Evolutionary conservation across 2,888 invertebrate species (phyloP).

Genomic region (Pseudococcus jackbeardsleyi): DNA sequence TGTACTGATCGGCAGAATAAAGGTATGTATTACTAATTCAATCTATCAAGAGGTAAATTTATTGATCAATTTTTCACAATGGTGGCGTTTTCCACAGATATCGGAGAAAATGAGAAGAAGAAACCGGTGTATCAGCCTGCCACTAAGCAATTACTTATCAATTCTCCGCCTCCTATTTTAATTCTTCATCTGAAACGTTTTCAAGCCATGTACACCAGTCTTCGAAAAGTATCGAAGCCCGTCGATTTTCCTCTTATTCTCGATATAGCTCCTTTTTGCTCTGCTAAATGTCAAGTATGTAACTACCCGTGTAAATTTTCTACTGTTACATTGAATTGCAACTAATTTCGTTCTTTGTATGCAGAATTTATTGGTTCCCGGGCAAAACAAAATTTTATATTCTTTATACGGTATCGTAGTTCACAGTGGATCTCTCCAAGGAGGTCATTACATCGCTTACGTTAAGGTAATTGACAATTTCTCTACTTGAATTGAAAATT

Average conservation of each 20-base stretch:
- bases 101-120: constrained; percentile 71
- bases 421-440: constrained; percentile 91
- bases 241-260: constrained; percentile 89
- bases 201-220: constrained; percentile 83
- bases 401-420: constrained; percentile 95
- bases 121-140: constrained; percentile 85
- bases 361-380: constrained; percentile 73
- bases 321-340: not conserved
- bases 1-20: constrained; percentile 83
- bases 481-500: no score
- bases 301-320: not conserved
- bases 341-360: constrained; percentile 66
- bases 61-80: not conserved
- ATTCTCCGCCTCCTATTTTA: constrained; percentile 91
- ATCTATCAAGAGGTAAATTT: not conserved
- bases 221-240: constrained; percentile 84
- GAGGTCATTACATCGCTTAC: constrained; percentile 94
- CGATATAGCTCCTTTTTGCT: constrained; percentile 92
- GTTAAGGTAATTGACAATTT: constrained; percentile 75
- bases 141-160: constrained; percentile 87
- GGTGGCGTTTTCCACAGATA: not conserved
- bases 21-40: constrained; percentile 67
- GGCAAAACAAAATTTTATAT: constrained; percentile 82
- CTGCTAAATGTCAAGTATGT: constrained; percentile 73
- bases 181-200: constrained; percentile 97